Base-by-base conservation (phyloP, 2,113 vertebrate genomes). In the Caretta caretta region DNA sequence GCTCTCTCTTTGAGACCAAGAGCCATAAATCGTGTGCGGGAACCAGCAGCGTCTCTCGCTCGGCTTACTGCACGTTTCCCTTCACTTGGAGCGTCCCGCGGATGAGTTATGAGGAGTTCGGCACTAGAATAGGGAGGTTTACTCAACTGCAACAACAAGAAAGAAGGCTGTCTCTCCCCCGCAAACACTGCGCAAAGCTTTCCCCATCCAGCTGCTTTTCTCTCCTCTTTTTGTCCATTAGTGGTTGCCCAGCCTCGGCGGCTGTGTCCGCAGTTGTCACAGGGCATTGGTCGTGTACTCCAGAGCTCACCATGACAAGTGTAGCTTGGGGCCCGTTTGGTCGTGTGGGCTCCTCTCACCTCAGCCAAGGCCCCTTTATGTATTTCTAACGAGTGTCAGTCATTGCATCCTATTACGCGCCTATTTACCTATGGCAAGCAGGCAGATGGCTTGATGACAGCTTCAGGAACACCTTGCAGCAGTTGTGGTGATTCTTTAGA, bases 401-500 rank as follows among this genome's bases (percentile, higher is more conserved):
- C 24, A 42, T 4, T 2, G 75, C 62, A 3, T n/a, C 17, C 76
- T 50, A 10, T 10, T 10, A 84, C 1, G 4, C 1, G 0, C 56
- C 90, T 85, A 90, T 96, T 98, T 94, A 94, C 95, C 95, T 16
- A 91, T 53, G 90, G 94, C n/a, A 14, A 84, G 96, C 42, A 5
- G 94, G 96, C 96, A 97, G 96, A 93, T 93, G 96, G 84, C 95
- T 96, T 97, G 97, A 94, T 96, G 97, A 98, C 97, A 98, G 97
- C 94, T 96, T 97, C 97, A 97, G 94, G 92, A 97, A 98, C 97
- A 97, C 97, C 97, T 97, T 95, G 96, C 53, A 97, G 97, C 95
- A 88, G 94, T 96, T 95, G 95, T 22, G 94, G 97, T 91, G 94
- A 94, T 97, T 96, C 96, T 83, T 4, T 14, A 94, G 94, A 96